Conservation (phyloP, 2,888 invertebrate genomes). For the Melanchra persicariae region DNA sequence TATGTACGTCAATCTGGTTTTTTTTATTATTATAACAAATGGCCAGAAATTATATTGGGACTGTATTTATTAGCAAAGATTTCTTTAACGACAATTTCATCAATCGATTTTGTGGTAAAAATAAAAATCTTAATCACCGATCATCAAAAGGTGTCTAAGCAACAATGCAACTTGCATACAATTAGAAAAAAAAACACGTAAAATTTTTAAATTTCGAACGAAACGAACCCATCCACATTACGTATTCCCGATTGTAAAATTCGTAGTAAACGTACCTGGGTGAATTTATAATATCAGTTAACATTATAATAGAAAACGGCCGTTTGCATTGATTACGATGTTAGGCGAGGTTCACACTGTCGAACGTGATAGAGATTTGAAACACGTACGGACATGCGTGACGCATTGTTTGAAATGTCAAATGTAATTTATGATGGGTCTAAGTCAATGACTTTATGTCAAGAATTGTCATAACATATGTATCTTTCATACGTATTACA, state of each 20-base stretch:
- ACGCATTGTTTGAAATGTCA: slow-evolving; percentile 55
- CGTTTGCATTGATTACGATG: slow-evolving; percentile 66
- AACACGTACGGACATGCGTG: slow-evolving; percentile 52
- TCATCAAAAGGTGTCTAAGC: background rate
- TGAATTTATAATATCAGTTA: slow-evolving; percentile 70
- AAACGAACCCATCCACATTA: slow-evolving; percentile 65
- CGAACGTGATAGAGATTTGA: slow-evolving; percentile 34
- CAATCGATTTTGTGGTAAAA: background rate
- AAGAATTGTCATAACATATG: slow-evolving; percentile 4
- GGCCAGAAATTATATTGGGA: background rate
- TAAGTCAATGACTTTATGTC: slow-evolving; percentile 40
- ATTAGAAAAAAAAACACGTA: slow-evolving; percentile 68
- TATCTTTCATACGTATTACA: background rate
- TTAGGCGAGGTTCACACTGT: slow-evolving; percentile 54
- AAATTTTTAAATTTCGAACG: slow-evolving; percentile 66
- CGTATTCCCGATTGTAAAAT: slow-evolving; percentile 73
- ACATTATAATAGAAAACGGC: slow-evolving; percentile 71
- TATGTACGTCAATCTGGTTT: slow-evolving; percentile 16
- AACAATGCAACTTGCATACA: slow-evolving; percentile 44
- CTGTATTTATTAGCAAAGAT: background rate
- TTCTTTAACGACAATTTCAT: no score
- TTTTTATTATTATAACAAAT: slow-evolving; percentile 15
- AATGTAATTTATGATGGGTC: slow-evolving; percentile 44
- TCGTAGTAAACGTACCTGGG: slow-evolving; percentile 71
- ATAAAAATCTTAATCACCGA: no score